Conservation (phyloP, 2,888 invertebrate genomes). For the Muscina levida region DNA sequence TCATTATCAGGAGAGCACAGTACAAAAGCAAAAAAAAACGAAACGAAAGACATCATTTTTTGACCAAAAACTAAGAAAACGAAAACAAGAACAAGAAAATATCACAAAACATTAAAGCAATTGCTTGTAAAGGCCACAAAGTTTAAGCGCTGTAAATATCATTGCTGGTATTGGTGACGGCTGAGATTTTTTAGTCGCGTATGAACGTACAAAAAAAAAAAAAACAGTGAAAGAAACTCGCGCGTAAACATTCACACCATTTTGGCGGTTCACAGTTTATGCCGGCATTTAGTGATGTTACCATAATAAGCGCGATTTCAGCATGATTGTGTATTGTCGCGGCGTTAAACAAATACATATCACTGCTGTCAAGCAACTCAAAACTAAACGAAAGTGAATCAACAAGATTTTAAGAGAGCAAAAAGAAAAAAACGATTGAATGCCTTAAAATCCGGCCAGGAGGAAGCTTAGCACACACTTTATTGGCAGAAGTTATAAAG, state of each 20-base stretch:
- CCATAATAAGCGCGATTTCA: slow-evolving; percentile 20
- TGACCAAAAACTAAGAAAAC: slow-evolving; percentile 6
- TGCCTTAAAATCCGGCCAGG: too few species aligned
- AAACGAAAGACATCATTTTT: slow-evolving; percentile 30
- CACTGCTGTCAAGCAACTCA: not conserved
- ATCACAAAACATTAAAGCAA: slow-evolving; percentile 28
- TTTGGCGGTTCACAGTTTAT: not conserved
- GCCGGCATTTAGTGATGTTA: slow-evolving; percentile 37
- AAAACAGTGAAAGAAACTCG: not conserved
- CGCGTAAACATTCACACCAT: slow-evolving; percentile 30
- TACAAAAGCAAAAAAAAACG: slow-evolving; percentile 2
- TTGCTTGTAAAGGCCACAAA: slow-evolving; percentile 20
- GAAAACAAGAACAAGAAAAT: not conserved
- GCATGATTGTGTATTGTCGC: slow-evolving; percentile 11
- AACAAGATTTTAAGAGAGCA: too few species aligned
- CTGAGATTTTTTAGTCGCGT: too few species aligned
- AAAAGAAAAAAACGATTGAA: too few species aligned
- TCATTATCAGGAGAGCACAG: slow-evolving; percentile 37
- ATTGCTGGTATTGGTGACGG: not conserved
- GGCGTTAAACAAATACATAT: slow-evolving; percentile 50
- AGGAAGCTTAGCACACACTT: too few species aligned
- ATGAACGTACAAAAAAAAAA: not conserved
- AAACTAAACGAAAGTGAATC: too few species aligned
- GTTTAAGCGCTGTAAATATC: not conserved
- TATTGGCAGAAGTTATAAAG: too few species aligned